These are phyloP conservation scores for Mylabris sibirica DNA, from an alignment of 2,888 invertebrate genomes.

Conservation along the genomic window DNA sequence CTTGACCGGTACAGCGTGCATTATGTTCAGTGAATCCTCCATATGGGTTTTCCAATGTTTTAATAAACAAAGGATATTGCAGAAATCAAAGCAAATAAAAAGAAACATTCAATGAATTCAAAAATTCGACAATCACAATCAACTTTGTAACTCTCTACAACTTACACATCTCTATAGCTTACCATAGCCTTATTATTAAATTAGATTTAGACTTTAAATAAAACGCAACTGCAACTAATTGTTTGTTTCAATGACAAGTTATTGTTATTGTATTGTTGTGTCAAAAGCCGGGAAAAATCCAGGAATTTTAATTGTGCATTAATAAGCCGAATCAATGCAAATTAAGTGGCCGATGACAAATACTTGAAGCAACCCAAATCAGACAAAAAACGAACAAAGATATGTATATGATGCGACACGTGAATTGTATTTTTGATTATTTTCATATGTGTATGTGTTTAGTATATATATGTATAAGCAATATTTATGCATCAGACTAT, in stretches of 20 bases:
- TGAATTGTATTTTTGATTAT: conserved; percentile 26
- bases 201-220: not conserved
- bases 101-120: not conserved
- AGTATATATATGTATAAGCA: conserved; percentile 19
- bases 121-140: no score
- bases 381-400: conserved; percentile 6
- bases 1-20: conserved; percentile 9
- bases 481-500: conserved; percentile 37
- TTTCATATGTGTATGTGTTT: conserved; percentile 35
- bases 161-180: no score
- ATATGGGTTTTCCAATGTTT: conserved; percentile 2
- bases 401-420: conserved; percentile 7
- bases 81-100: not conserved
- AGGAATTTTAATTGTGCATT: conserved; percentile 11
- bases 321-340: conserved; percentile 16
- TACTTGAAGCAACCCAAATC: conserved; percentile 1
- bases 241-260: not conserved
- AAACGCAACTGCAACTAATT: not conserved
- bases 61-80: not conserved
- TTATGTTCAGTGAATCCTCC: conserved; percentile 9
- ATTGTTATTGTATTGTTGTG: not conserved
- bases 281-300: not conserved
- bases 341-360: conserved; percentile 10
- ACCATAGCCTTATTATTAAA: no score
- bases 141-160: no score